Evolutionary conservation across 2,113 vertebrate genomes (phyloP), one percentile per base, ranked within the genome.

Genomic region (Ardeotis arabs): DNA sequence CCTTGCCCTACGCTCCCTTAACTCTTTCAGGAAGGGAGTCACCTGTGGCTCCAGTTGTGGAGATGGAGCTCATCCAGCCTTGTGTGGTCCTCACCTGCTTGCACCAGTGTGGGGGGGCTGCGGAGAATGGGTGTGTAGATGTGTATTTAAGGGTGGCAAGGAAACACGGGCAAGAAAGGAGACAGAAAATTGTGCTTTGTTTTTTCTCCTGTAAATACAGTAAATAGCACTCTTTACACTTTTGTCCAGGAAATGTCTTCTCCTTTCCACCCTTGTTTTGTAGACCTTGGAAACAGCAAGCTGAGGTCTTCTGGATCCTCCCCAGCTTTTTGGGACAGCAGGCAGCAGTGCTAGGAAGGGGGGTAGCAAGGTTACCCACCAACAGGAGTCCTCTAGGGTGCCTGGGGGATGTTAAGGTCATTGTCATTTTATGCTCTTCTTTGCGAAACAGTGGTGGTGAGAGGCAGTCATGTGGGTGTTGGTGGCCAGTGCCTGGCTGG

Each of bases 41-140:
- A 77, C 92, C 86, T 24, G 25, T 28, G 17, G 25, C 64, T 72
- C 68, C 81, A 88, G 21, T 78, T 88, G 93, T 41, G 56, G 68
- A 56, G 35, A 52, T 5, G 12, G 93, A 89, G 63, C 41, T 91
- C 15, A 19, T 81, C 87, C 3, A 0, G 63, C 91, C 89, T 91
- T 91, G 53, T 20, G 10, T 50, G 77, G 83, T 93, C 84, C 89
- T 93, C 19, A 92, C 87, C 90, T 94, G 95, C 93, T 74, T 74
- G 39, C 95, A 85, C 37, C 89, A 93, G 81, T 62, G 77, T 20
- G 0, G 78, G 74, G 80, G 77, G 58, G 80, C 88, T 94, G 35
- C 0, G 2, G 11, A 87, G 89, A 53, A 59, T 70, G 89, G 82
- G 91, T 91, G 62, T 67, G 69, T 12, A 14, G 50, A 33, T 94